Percentiles rank a stretch among this genome's conserved stretches.
Evolutionary conservation across 2,888 invertebrate species (phyloP).

Genomic region (Brenthis ino): DNA sequence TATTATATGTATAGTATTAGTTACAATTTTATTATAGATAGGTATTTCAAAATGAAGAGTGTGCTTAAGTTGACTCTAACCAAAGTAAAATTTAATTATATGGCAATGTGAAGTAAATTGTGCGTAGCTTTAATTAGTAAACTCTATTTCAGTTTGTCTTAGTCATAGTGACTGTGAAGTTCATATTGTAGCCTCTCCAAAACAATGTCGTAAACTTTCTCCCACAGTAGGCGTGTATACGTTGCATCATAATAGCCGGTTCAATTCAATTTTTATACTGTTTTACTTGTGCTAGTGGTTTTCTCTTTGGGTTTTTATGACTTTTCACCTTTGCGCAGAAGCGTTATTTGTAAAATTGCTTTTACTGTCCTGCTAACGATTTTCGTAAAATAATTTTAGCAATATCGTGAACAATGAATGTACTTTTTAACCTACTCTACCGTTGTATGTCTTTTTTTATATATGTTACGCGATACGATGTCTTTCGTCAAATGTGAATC

Average conservation of each 20-base stretch:
- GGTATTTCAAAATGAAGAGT: too few relatives aligned
- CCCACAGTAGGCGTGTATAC: slow-evolving; percentile 43
- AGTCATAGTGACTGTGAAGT: slow-evolving; percentile 10
- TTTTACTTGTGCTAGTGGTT: slow-evolving; percentile 37
- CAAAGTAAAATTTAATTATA: neutral
- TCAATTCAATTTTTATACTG: slow-evolving; percentile 47
- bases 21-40: too few relatives aligned
- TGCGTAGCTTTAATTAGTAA: slow-evolving; percentile 18
- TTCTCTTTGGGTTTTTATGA: slow-evolving; percentile 23
- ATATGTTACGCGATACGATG: too few relatives aligned
- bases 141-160: slow-evolving; percentile 2
- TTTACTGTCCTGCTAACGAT: too few relatives aligned
- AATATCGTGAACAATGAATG: too few relatives aligned
- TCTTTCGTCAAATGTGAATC: too few relatives aligned
- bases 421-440: too few relatives aligned
- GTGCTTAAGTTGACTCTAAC: neutral
- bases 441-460: too few relatives aligned
- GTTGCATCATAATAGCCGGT: slow-evolving; percentile 50
- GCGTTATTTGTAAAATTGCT: too few relatives aligned
- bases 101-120: slow-evolving; percentile 10
- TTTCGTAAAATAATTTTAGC: too few relatives aligned
- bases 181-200: slow-evolving; percentile 30
- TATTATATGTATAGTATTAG: too few relatives aligned
- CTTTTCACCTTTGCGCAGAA: neutral
- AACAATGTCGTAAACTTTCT: slow-evolving; percentile 61